These are phyloP conservation scores for Pollenia angustigena DNA, from an alignment of 2,888 invertebrate species.

Conservation along the genomic window DNA sequence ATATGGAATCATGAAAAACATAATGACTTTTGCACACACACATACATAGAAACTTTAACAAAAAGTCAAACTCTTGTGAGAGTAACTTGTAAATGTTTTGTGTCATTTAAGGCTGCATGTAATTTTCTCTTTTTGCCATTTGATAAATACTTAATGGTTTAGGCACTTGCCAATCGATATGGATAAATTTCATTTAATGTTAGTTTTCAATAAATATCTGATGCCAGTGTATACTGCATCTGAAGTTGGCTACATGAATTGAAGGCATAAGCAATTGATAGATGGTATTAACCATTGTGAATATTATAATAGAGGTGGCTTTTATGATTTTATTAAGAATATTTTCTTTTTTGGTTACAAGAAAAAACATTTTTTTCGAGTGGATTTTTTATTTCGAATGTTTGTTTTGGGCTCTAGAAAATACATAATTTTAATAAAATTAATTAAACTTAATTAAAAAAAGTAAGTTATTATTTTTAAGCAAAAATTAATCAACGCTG, in stretches of 20 bases:
- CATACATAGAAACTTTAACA: neutral
- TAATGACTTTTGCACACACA: conserved; percentile 11
- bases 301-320: neutral
- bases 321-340: neutral
- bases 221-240: conserved; percentile 13
- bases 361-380: too few species aligned
- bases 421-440: too few species aligned
- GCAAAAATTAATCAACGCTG: too few species aligned
- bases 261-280: neutral
- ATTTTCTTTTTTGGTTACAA: neutral
- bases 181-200: conserved; percentile 48
- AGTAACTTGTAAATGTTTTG: neutral
- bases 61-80: too few species aligned
- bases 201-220: conserved; percentile 53
- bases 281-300: conserved; percentile 18
- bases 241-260: conserved; percentile 29
- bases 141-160: conserved; percentile 15
- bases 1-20: neutral
- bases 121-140: conserved; percentile 6
- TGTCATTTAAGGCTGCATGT: conserved; percentile 14
- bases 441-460: too few species aligned
- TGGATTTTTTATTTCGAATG: too few species aligned
- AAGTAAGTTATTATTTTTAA: too few species aligned
- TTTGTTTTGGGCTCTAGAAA: too few species aligned
- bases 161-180: conserved; percentile 45